A percentile compares a stretch with the other conserved stretches of the same genome.
Conservation (phyloP, 2,888 invertebrate genomes). For the Morpho deidamia region DNA sequence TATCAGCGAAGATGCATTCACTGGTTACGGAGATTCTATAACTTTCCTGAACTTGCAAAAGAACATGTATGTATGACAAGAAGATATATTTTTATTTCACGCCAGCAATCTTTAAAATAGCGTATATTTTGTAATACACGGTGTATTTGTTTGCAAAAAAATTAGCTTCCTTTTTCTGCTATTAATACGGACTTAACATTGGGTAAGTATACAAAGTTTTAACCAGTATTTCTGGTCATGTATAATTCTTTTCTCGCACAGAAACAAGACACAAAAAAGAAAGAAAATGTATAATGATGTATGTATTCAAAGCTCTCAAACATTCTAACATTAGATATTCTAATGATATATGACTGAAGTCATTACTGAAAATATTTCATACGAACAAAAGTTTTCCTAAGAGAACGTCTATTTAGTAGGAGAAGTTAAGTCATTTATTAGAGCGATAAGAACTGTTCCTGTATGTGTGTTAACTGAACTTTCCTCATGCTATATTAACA, state of each 20-base stretch:
- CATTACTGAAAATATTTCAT: constrained; percentile 4
- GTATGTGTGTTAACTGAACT: not conserved
- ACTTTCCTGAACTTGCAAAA: constrained; percentile 95
- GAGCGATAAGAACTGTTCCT: constrained; percentile 7
- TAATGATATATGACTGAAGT: constrained; percentile 8
- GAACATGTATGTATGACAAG: constrained; percentile 85
- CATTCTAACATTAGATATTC: not conserved
- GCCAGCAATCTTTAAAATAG: too few relatives aligned
- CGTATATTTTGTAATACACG: too few relatives aligned
- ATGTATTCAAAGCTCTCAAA: constrained; percentile 1
- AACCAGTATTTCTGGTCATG: too few relatives aligned
- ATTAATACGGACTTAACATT: too few relatives aligned
- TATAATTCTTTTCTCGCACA: too few relatives aligned
- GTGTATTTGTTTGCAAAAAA: too few relatives aligned
- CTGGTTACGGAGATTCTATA: constrained; percentile 92
- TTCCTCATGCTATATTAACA: not conserved
- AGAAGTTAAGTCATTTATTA: constrained; percentile 17
- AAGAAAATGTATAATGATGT: not conserved
- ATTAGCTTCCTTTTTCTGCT: too few relatives aligned
- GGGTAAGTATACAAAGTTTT: too few relatives aligned
- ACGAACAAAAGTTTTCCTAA: not conserved
- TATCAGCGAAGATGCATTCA: constrained; percentile 91
- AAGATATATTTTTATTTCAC: too few relatives aligned
- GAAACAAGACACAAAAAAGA: too few relatives aligned
- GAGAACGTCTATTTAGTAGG: not conserved